Percentiles rank a stretch among this genome's conserved stretches.
Conservation (phyloP, 35 echinoderm and acorn worm species). For the Apostichopus japonicus region DNA sequence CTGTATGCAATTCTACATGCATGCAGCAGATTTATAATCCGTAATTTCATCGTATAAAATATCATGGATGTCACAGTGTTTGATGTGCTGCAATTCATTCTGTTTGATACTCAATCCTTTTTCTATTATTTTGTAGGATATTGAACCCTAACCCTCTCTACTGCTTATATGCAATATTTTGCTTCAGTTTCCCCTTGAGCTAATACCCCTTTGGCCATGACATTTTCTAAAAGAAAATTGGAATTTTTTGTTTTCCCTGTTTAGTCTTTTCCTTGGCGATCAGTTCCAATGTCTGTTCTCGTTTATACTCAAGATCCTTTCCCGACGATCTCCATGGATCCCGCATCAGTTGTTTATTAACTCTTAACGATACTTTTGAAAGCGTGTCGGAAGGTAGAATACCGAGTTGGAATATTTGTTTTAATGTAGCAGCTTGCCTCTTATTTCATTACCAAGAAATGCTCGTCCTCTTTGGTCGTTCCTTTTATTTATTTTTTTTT, state of each 20-base stretch:
- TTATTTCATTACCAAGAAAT: not conserved
- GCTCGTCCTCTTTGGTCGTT: not conserved
- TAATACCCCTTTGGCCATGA: not conserved
- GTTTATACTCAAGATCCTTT: not conserved
- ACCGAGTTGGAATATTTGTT: not conserved
- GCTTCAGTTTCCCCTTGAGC: not conserved
- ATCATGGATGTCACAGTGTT: no score
- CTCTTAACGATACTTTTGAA: not conserved
- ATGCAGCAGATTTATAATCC: no score
- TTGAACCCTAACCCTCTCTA: not conserved
- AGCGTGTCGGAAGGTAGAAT: not conserved
- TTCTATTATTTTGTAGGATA: not conserved
- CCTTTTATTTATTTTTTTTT: not conserved
- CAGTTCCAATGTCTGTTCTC: not conserved
- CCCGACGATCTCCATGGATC: not conserved
- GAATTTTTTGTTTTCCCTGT: not conserved
- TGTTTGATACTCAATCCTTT: no score
- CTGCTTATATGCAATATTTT: not conserved
- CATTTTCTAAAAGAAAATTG: not conserved
- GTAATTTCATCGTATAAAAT: no score
- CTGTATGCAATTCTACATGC: no score
- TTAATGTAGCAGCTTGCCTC: not conserved
- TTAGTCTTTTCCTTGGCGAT: not conserved
- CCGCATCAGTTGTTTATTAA: slow-evolving; percentile 15
- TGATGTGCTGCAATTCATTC: no score